Evolutionary conservation across 2,888 invertebrate species (phyloP).

Genomic region (Tenthredo amoena): DNA sequence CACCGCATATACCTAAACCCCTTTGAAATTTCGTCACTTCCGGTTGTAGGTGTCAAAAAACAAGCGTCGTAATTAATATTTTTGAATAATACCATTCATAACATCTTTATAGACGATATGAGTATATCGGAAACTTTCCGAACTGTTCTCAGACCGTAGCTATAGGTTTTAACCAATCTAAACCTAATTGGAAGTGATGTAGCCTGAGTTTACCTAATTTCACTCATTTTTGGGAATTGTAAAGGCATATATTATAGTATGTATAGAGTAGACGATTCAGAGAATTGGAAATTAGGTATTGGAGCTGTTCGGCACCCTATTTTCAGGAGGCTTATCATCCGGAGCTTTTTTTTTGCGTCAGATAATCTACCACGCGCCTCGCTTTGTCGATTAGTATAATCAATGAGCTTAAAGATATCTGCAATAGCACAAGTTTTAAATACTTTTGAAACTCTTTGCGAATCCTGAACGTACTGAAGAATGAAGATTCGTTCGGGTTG

Average conservation of each 20-base stretch:
- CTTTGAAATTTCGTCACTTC: conserved; percentile 23
- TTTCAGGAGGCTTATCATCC: neutral
- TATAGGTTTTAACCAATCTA: neutral
- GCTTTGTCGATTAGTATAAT: conserved; percentile 30
- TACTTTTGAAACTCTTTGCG: conserved; percentile 15
- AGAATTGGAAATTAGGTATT: neutral
- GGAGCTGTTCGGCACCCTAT: neutral
- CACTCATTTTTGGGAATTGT: neutral
- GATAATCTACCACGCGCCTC: neutral
- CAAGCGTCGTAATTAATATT: neutral
- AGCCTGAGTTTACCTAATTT: neutral
- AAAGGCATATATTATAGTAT: neutral
- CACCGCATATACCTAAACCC: neutral
- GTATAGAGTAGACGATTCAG: neutral
- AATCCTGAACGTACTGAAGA: neutral
- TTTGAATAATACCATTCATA: neutral
- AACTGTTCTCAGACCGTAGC: neutral
- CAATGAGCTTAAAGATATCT: conserved; percentile 21
- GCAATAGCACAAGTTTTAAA: conserved; percentile 31
- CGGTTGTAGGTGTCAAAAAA: neutral
- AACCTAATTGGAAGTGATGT: neutral
- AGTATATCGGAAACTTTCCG: neutral
- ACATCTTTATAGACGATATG: neutral
- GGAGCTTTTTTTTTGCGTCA: neutral
- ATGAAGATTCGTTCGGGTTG: neutral